Evolutionary conservation across 2,888 invertebrate genomes (phyloP), one percentile per base, ranked within the genome.

Genomic region (Micropterix aruncella): DNA sequence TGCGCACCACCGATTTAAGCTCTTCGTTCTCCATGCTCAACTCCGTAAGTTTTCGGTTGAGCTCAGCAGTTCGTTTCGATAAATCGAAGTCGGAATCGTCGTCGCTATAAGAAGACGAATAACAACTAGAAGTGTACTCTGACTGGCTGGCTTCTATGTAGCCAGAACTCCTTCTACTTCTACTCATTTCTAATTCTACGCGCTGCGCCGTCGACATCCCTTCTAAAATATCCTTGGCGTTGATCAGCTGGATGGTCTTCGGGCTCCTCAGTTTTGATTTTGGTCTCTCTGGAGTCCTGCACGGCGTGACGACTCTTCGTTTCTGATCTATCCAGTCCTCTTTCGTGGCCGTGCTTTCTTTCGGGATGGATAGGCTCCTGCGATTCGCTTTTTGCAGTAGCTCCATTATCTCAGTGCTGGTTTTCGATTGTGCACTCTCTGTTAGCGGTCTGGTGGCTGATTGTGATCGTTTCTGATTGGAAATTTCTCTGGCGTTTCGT

Each of bases 261-360:
- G 61, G 74, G 59, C 63, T 75, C 18, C 64, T 74, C 53, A 64
- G 66, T 54, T 69, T 58, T 18, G 54, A 18, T 50, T 65, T 60
- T 12, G 65, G 56, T 18, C 60, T 63, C 4, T 60, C 56, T 12
- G 70, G 70, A 1, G 66, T 66, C 57, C 65, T 69, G 42, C 64
- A 69, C 17, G 78, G 77, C 4, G 77, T 71, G 53, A 73, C 69
- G 48, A 77, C 65, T 38, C 65, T 65, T 58, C 70, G 73, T 16
- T 60, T 63, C 2, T 58, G 58, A 12, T 65, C 53, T 18, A 52
- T 51, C 54, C 59, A 64, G 48, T 67, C 68, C 38, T 60, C 66
- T 19, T 56, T 46, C 51, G 60, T 62, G 44, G 66, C 53, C 53
- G 62, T 61, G 37, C 70, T 70, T 50, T 70, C 71, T 58, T 70